Evolutionary conservation across 1,140 invertebrate species (phyloP).

Genomic region (Diorhabda elongata): DNA sequence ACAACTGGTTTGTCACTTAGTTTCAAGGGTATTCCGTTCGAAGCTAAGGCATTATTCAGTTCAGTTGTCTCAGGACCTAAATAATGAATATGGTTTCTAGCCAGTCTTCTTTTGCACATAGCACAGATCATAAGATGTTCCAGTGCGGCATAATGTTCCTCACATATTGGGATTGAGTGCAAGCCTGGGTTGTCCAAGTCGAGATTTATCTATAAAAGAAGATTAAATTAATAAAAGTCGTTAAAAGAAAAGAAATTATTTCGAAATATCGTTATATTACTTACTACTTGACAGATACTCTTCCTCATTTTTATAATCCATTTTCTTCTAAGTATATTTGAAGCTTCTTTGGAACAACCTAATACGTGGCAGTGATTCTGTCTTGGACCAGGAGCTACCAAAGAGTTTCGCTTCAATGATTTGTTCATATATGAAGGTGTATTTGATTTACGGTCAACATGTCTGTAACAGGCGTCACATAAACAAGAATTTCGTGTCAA

Average conservation of each 20-base stretch:
- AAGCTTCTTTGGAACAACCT: conserved; percentile 59
- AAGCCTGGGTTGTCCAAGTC: conserved; percentile 56
- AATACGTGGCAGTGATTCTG: conserved; percentile 56
- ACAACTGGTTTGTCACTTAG: conserved; percentile 59
- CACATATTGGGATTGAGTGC: conserved; percentile 61
- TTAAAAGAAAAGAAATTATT: background rate
- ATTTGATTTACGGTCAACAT: conserved; percentile 74
- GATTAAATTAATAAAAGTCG: background rate
- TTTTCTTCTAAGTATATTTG: conserved; percentile 69
- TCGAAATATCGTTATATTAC: conserved; percentile 18
- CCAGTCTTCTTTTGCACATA: conserved; percentile 67
- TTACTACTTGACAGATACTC: conserved; percentile 66
- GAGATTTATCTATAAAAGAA: conserved; percentile 51
- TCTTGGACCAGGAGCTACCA: conserved; percentile 42
- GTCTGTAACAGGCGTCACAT: conserved; percentile 79
- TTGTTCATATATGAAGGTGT: conserved; percentile 55
- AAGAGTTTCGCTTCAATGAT: conserved; percentile 36
- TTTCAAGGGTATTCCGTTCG: conserved; percentile 63
- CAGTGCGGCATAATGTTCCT: conserved; percentile 59
- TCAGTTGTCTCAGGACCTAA: conserved; percentile 58
- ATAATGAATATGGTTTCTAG: conserved; percentile 67
- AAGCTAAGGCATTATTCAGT: conserved; percentile 60
- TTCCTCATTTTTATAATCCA: conserved; percentile 71
- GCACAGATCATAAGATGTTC: conserved; percentile 69
- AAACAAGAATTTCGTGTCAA: conserved; percentile 75